Evolutionary conservation across 2,888 invertebrate genomes (phyloP).

Genomic region (Euzetes globulus): DNA sequence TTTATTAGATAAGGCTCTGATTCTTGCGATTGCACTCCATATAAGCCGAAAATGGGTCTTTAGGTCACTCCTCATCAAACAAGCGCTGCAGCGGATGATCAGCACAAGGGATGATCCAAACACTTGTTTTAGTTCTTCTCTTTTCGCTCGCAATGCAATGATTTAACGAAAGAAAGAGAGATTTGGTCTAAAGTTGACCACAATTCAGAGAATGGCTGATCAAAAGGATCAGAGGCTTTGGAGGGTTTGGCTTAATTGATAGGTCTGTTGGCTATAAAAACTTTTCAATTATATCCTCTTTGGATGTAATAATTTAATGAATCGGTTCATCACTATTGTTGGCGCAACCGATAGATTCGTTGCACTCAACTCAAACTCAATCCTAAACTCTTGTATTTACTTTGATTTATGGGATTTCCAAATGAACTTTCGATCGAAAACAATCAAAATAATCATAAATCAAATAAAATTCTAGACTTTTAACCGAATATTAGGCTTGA

Average conservation of each 20-base stretch:
- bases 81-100: conserved; percentile 13
- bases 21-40: neutral
- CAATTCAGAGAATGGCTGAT: neutral
- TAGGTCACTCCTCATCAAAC: conserved; percentile 29
- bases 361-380: neutral
- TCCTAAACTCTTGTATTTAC: neutral
- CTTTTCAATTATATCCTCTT: neutral
- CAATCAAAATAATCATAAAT: neutral
- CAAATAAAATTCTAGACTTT: neutral
- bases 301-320: neutral
- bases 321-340: neutral
- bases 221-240: neutral
- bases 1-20: conserved; percentile 24
- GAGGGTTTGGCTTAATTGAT: neutral
- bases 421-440: neutral
- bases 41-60: conserved; percentile 22
- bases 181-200: neutral
- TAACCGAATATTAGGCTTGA: neutral
- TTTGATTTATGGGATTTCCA: neutral
- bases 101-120: conserved; percentile 15
- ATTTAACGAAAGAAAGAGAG: conserved; percentile 16
- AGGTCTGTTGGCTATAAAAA: neutral
- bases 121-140: neutral
- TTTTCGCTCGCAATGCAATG: conserved; percentile 15
- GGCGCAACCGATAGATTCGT: conserved; percentile 1